These are phyloP conservation scores for Ormyrus labotus DNA, from an alignment of 2,888 invertebrate genomes.

Conservation along the genomic window DNA sequence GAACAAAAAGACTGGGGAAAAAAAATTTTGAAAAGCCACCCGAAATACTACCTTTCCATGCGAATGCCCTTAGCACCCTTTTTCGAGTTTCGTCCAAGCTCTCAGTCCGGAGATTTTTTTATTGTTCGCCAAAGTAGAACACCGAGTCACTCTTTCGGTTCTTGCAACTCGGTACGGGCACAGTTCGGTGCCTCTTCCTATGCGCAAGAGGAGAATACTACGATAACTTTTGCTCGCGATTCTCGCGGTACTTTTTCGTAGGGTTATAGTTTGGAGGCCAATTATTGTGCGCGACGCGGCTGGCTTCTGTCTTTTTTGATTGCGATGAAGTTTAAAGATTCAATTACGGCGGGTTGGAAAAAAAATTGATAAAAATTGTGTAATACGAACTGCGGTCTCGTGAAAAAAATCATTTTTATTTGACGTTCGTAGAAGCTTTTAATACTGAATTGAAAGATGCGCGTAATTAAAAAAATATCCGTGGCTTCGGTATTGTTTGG, in stretches of 20 bases:
- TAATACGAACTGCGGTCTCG: no score
- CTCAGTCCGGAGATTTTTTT: neutral
- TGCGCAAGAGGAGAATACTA: neutral
- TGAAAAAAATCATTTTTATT: no score
- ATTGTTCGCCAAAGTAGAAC: neutral
- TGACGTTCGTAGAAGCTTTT: no score
- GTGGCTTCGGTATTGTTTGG: no score
- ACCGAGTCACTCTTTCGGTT: slow-evolving; percentile 10
- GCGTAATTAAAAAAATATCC: no score
- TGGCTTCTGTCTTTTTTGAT: neutral
- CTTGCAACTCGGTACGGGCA: neutral
- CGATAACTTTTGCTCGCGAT: neutral
- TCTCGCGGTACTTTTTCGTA: neutral
- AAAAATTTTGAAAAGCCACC: neutral
- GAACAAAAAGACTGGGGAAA: neutral
- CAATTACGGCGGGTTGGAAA: no score
- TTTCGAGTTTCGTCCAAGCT: neutral
- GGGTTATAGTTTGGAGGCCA: no score
- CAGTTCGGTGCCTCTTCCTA: neutral
- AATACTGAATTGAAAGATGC: no score
- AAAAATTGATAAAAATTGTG: no score
- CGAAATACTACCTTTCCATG: neutral
- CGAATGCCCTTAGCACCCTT: neutral
- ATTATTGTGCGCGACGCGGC: neutral
- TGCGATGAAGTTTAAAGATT: no score